These are phyloP conservation scores for Seriola rivoliana DNA, from an alignment of 2,113 vertebrate species.

Conservation along the genomic window DNA sequence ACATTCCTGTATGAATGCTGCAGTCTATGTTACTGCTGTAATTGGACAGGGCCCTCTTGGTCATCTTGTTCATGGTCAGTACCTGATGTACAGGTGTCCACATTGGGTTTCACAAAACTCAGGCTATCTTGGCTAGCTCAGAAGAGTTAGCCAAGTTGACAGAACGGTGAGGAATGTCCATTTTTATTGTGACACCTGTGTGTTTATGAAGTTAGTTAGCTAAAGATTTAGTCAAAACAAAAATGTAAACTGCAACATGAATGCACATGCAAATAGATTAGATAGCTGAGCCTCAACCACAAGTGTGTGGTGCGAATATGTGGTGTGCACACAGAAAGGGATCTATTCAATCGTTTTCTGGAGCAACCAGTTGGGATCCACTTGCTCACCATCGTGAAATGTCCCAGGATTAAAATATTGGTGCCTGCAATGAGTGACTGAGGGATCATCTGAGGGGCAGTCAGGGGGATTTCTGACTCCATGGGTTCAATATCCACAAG, in stretches of 20 bases:
- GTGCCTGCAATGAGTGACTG: background rate
- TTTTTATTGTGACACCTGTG: too few species aligned
- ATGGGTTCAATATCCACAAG: background rate
- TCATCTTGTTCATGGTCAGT: too few species aligned
- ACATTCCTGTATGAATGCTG: too few species aligned
- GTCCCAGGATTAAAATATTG: too few species aligned
- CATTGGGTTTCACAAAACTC: background rate
- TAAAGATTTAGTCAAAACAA: too few species aligned
- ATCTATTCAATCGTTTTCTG: background rate
- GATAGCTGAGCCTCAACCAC: background rate
- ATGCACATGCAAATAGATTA: background rate
- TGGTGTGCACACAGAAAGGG: background rate
- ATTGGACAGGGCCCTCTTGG: too few species aligned
- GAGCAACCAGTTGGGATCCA: background rate
- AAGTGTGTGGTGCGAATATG: background rate
- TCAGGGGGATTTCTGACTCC: background rate
- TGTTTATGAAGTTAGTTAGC: too few species aligned
- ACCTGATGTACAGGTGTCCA: background rate
- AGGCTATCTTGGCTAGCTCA: too few species aligned
- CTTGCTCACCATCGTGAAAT: background rate
- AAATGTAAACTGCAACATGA: too few species aligned
- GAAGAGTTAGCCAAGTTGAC: background rate
- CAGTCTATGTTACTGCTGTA: too few species aligned
- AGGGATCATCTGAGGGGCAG: background rate
- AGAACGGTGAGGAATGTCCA: background rate